Evolutionary conservation across 2,888 invertebrate genomes (phyloP), one percentile per base, ranked within the genome.

Genomic region (Euspilapteryx auroguttella): DNA sequence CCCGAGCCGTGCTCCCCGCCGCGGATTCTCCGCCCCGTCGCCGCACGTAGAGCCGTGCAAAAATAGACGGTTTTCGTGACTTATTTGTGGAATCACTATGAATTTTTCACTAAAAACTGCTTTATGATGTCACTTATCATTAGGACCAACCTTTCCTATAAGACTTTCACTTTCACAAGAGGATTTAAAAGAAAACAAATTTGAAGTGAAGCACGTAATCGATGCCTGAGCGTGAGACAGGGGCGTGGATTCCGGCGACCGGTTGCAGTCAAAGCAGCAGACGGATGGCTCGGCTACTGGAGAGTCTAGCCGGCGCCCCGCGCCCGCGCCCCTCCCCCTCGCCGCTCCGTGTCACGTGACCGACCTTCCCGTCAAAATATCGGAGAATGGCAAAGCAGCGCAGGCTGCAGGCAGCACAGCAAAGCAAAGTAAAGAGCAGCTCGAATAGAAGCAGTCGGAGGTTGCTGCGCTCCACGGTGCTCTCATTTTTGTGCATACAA

Each of bases 281-380:
- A 75, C 76, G 76, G 73, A 66, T 64, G 73, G 73, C 68, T 61
- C 75, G 78, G 73, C 77, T 75, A 77, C 76, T 79, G 78, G 79
- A 78, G 79, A 81, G 81, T 81, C 80, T 81, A 80, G 80, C 80
- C 80, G 56, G 61, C 66, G 58, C 45, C 47, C 45, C 62, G 57
- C 79, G 55, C 48, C 59, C 41, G 41, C 45, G 35, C 38, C 26
- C 39, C 42, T 40, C 47, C 43, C 54, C 64, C 42, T 44, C 37
- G 48, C 55, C 61, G 58, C 66, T 66, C 59, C 75, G 64, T 61
- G 79, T 84, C 85, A 85, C 82, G 83, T 85, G 85, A 85, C 81
- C 84, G 85, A 85, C 85, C 85, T 85, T 84, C 85, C 85, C 84
- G 85, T 86, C 85, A 85, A 85, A 86, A 85, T 85, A 86, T 82